Percentiles rank a stretch among this genome's conserved stretches.
phyloP scores from a whole-genome alignment of 2,888 invertebrate species.

The Hyposoter dolosus region DNA sequence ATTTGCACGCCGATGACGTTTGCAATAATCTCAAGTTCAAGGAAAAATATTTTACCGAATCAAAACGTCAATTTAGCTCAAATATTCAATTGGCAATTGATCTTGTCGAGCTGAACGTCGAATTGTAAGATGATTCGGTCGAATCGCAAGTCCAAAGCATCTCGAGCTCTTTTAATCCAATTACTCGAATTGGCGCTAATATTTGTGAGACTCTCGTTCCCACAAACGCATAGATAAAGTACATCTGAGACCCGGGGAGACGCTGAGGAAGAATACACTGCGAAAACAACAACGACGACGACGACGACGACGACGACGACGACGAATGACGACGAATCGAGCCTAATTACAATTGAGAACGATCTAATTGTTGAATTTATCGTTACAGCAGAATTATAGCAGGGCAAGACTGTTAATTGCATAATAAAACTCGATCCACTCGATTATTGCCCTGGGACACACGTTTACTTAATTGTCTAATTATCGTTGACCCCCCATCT shows the following conservation, averaged over 20 bases:
- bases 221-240: slow-evolving; percentile 74
- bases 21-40: not conserved
- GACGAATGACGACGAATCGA: slow-evolving; percentile 70
- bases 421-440: slow-evolving; percentile 72
- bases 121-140: slow-evolving; percentile 49
- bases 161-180: slow-evolving; percentile 73
- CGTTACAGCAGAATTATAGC: slow-evolving; percentile 58
- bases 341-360: slow-evolving; percentile 81
- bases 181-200: slow-evolving; percentile 81
- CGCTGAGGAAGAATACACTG: slow-evolving; percentile 23
- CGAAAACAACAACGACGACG: slow-evolving; percentile 26
- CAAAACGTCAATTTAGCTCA: slow-evolving; percentile 25
- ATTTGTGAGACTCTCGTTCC: slow-evolving; percentile 80
- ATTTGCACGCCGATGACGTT: not conserved
- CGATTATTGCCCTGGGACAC: slow-evolving; percentile 75
- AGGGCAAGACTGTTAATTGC: slow-evolving; percentile 35
- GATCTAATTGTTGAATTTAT: slow-evolving; percentile 83
- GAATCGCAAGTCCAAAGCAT: slow-evolving; percentile 41
- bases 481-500: slow-evolving; percentile 75
- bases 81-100: slow-evolving; percentile 67
- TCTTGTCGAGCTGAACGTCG: slow-evolving; percentile 41
- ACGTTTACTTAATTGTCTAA: slow-evolving; percentile 80
- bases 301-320: slow-evolving; percentile 19
- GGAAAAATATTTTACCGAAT: slow-evolving; percentile 19
- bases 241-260: slow-evolving; percentile 68